A percentile compares a stretch with the other conserved stretches of the same genome.
Evolutionary conservation across 2,113 vertebrate genomes (phyloP).

Genomic region (Nematolebias whitei): DNA sequence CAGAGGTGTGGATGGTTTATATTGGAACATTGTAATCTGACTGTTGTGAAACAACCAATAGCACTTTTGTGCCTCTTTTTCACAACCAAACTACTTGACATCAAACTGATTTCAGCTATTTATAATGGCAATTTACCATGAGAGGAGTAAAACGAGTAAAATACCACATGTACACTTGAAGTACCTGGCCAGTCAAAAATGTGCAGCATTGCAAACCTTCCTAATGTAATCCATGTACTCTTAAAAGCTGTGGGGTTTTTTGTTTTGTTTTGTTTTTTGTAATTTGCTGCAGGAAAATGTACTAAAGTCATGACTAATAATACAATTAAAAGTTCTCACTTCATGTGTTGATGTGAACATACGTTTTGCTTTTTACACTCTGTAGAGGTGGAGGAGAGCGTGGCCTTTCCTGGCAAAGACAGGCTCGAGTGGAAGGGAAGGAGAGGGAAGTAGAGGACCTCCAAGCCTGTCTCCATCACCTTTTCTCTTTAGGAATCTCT

Average conservation of each 20-base stretch:
- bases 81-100: not conserved
- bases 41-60: not conserved
- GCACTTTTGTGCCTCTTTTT: not conserved
- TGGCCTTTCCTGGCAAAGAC: constrained; percentile 89
- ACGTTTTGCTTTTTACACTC: constrained; percentile 18
- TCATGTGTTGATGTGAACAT: not conserved
- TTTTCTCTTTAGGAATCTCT: constrained; percentile 86
- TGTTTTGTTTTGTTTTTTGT: no score
- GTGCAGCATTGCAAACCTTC: not conserved
- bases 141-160: not conserved
- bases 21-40: not conserved
- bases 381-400: constrained; percentile 92
- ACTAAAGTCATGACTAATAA: not conserved
- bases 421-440: constrained; percentile 85
- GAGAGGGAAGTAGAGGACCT: constrained; percentile 88
- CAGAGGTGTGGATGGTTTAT: not conserved
- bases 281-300: not conserved
- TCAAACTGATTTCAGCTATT: not conserved
- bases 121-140: not conserved
- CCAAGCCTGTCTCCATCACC: constrained; percentile 83
- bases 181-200: not conserved
- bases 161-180: not conserved
- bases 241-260: not conserved
- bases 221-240: no score
- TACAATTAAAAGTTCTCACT: not conserved